These are phyloP conservation scores for Cryptosula pallasiana DNA, from an alignment of 2,888 invertebrate species.

Conservation along the genomic window DNA sequence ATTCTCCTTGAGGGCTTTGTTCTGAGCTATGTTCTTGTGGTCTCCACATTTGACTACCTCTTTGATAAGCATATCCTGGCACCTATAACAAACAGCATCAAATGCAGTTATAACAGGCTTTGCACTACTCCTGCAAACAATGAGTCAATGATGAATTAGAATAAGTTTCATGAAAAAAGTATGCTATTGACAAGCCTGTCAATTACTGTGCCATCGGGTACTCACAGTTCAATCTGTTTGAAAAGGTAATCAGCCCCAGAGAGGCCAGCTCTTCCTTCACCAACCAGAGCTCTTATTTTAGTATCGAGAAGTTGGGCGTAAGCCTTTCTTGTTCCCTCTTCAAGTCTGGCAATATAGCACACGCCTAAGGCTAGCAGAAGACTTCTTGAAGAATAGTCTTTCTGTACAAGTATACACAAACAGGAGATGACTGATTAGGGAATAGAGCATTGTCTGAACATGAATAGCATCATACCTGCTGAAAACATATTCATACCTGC, in stretches of 20 bases:
- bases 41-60: conserved; percentile 23
- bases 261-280: neutral
- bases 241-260: neutral
- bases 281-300: neutral
- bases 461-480: no score
- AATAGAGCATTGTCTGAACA: no score
- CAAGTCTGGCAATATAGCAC: conserved; percentile 38
- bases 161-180: no score
- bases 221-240: conserved; percentile 14
- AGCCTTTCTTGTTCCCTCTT: neutral
- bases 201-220: no score
- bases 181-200: no score
- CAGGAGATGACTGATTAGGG: no score
- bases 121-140: no score
- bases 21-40: conserved; percentile 29
- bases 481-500: no score
- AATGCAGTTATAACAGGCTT: no score
- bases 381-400: conserved; percentile 33
- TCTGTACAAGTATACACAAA: conserved; percentile 17
- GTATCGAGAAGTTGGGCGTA: neutral
- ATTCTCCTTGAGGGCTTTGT: conserved; percentile 30
- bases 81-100: conserved; percentile 23
- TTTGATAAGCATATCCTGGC: conserved; percentile 29
- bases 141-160: no score
- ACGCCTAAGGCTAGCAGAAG: conserved; percentile 41